Percentiles rank a stretch among this genome's conserved stretches.
Conservation (phyloP, 2,888 invertebrate species). For the Dicyrtoma fusca region DNA sequence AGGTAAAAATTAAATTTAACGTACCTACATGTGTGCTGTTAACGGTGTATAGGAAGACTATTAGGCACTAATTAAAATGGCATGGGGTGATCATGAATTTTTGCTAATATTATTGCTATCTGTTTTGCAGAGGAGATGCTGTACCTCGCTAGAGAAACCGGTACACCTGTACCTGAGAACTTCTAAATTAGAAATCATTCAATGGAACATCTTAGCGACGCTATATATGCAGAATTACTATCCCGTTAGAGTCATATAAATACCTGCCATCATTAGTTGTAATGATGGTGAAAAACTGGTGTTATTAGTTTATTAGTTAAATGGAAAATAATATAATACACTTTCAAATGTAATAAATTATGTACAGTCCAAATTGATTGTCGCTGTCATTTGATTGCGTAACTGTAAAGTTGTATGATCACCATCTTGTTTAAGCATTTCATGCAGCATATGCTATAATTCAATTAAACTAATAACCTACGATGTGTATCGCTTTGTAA, state of each 20-base stretch:
- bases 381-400: neutral
- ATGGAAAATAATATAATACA: neutral
- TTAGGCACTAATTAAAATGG: no score
- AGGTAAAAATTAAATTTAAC: conserved; percentile 60
- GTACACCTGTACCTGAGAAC: conserved; percentile 57
- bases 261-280: conserved; percentile 2
- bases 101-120: neutral
- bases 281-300: neutral
- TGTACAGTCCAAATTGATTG: neutral
- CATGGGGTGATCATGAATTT: neutral
- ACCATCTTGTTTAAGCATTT: no score
- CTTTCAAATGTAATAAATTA: neutral
- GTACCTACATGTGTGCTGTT: neutral
- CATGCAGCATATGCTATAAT: no score
- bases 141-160: conserved; percentile 58
- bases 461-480: no score
- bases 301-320: conserved; percentile 11
- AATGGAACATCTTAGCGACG: conserved; percentile 3
- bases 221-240: neutral
- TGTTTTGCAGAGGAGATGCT: conserved; percentile 58
- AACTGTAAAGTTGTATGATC: no score
- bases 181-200: conserved; percentile 48
- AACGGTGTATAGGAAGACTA: no score
- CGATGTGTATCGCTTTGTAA: no score
- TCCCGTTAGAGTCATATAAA: conserved; percentile 10